Conservation (phyloP, 2,113 vertebrate genomes). For the Pycnonotus jocosus region DNA sequence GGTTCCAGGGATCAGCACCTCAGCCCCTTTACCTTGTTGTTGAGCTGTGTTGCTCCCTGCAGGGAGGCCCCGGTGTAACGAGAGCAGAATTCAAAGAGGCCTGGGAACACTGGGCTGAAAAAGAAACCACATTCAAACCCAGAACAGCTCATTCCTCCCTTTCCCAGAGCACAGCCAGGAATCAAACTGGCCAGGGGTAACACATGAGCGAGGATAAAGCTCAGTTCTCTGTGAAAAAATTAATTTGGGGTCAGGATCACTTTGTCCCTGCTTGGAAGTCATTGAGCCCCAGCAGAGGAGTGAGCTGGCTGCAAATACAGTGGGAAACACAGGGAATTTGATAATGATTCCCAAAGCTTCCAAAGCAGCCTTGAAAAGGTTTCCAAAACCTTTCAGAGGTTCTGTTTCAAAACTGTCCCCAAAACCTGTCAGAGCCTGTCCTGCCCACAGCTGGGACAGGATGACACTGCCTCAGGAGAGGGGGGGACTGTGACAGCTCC, state of each 20-base stretch:
- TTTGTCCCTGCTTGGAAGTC: not conserved
- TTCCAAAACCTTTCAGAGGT: not conserved
- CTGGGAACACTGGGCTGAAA: slow-evolving; percentile 93
- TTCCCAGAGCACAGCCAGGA: not conserved
- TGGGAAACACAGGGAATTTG: not conserved
- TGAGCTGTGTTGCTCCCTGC: slow-evolving; percentile 96
- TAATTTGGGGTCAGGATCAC: not conserved
- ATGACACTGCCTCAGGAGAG: not conserved
- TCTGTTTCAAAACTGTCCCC: not conserved
- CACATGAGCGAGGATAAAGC: not conserved
- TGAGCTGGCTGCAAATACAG: not conserved
- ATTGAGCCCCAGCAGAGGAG: not conserved
- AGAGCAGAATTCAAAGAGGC: slow-evolving; percentile 97
- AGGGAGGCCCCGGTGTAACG: slow-evolving; percentile 96
- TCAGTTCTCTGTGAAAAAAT: not conserved
- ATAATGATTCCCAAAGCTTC: not conserved
- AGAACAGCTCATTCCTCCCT: not conserved
- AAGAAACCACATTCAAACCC: not conserved
- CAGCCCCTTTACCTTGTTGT: slow-evolving; percentile 86
- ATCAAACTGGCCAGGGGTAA: not conserved
- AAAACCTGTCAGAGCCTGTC: rapidly evolving
- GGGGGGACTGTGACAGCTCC: not conserved
- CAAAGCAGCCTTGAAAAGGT: not conserved
- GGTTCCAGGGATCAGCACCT: not conserved
- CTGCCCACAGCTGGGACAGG: not conserved